Percentiles rank a stretch among this genome's conserved stretches.
Evolutionary conservation across 2,113 vertebrate genomes (phyloP).

Genomic region (Petromus typicus): DNA sequence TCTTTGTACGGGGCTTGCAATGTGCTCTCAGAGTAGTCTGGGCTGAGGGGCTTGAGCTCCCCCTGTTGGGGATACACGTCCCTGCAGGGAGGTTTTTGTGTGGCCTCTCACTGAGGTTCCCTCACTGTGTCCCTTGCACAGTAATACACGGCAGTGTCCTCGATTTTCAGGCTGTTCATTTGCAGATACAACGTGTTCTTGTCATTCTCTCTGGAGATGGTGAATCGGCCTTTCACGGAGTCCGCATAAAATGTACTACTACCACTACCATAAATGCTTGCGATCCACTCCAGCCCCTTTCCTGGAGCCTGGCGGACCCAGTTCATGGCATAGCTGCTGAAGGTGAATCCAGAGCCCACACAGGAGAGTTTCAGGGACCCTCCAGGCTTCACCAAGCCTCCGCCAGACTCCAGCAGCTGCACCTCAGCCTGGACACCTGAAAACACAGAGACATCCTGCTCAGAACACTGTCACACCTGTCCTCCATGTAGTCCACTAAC

Average conservation of each 20-base stretch:
- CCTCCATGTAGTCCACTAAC: not conserved
- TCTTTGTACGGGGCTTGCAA: not conserved
- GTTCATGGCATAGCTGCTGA: not conserved
- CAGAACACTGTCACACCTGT: not conserved
- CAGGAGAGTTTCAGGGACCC: not conserved
- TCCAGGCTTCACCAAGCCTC: not conserved
- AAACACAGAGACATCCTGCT: not conserved
- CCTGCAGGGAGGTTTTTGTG: not conserved
- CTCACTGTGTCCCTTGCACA: not conserved
- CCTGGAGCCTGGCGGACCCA: not conserved
- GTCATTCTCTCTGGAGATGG: not conserved
- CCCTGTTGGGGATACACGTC: not conserved
- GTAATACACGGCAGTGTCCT: not conserved
- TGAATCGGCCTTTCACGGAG: not conserved
- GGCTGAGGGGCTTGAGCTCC: not conserved
- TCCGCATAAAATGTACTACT: not conserved
- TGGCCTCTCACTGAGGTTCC: not conserved
- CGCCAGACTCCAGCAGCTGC: not conserved
- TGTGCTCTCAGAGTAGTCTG: not conserved
- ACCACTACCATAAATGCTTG: fast-evolving
- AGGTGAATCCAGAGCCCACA: not conserved
- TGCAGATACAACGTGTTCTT: not conserved
- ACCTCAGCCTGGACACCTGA: not conserved
- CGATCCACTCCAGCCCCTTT: not conserved
- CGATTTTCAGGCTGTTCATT: not conserved